Evolutionary conservation across 2,797 vertebrate species (phyloP), one percentile per base, ranked within the genome.

Genomic region (Falco naumanni): DNA sequence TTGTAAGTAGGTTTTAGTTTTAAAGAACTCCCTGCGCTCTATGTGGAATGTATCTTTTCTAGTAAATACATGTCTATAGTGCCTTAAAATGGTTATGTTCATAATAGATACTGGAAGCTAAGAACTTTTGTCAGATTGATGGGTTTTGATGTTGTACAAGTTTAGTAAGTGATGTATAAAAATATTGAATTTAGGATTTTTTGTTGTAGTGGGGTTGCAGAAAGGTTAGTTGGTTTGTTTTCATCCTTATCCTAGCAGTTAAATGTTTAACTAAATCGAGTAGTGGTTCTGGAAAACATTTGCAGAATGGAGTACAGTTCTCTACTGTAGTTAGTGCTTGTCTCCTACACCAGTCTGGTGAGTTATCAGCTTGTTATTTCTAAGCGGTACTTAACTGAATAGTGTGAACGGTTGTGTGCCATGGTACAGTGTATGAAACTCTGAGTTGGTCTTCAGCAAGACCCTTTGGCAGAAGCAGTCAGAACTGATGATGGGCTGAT

Each of bases 181-280:
- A 69, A 53, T 7, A 51, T 17, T n/a, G 15, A 61, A 54, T 70
- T n/a, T 45, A 63, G 63, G 70, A 69, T n/a, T 76, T 90, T 80
- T 87, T 85, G 25, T 54, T 72, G 22, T 59, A 75, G 41, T 41
- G 39, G 10, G 1, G 33, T 71, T 90, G 48, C 83, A 90, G 41
- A 76, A 72, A 68, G 37, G 29, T 80, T 76, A 39, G n/a, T 63
- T 90, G n/a, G 11, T 41, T 90, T 92, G 53, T 84, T 91, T 85
- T 86, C 9, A 61, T 54, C 65, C 83, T 93, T 93, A 37, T 34
- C 69, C 63, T 84, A 53, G 56, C 60, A 94, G 76, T 88, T 90
- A 68, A 91, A 93, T 90, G 14, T 84, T 96, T 84, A 95, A 94
- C 80, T 74, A 71, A 80, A 66, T 87, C 33, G 57, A 84, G 68